These are phyloP conservation scores for Catocala nupta DNA, from an alignment of 2,888 invertebrate genomes.

Conservation along the genomic window DNA sequence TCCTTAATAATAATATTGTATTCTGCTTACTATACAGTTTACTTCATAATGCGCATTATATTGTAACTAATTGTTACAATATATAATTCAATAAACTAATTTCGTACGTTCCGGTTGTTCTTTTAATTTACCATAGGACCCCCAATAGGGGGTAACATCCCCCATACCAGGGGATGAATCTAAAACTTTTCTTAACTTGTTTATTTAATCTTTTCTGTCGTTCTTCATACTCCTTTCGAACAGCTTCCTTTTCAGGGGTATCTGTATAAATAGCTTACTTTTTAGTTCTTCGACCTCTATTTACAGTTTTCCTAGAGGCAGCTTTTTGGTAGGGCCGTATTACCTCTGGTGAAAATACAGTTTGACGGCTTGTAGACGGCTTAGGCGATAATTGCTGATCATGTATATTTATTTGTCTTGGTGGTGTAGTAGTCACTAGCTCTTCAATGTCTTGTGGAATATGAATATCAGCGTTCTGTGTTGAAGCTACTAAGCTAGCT, in stretches of 20 bases:
- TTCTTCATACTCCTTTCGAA: constrained; percentile 36
- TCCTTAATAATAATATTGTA: no score
- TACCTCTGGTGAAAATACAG: no score
- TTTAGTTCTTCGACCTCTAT: constrained; percentile 25
- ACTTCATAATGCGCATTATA: no score
- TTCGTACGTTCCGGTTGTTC: no score
- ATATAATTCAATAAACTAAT: no score
- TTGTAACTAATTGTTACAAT: no score
- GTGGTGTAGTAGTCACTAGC: neutral
- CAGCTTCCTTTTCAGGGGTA: constrained; percentile 42
- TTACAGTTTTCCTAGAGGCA: constrained; percentile 32
- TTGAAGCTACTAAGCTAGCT: no score
- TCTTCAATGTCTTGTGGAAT: constrained; percentile 7
- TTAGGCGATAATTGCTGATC: neutral
- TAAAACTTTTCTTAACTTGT: constrained; percentile 26
- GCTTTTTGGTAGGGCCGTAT: no score
- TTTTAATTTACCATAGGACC: no score
- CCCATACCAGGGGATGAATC: constrained; percentile 1
- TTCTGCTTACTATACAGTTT: no score
- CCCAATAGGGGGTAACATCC: no score
- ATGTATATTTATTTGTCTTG: constrained; percentile 3
- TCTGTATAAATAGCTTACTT: constrained; percentile 42
- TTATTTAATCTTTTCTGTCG: constrained; percentile 30
- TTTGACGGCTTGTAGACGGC: no score
- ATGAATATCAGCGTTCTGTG: neutral